These are phyloP conservation scores for Tetropium fuscum DNA, from an alignment of 2,888 invertebrate genomes.

Conservation along the genomic window DNA sequence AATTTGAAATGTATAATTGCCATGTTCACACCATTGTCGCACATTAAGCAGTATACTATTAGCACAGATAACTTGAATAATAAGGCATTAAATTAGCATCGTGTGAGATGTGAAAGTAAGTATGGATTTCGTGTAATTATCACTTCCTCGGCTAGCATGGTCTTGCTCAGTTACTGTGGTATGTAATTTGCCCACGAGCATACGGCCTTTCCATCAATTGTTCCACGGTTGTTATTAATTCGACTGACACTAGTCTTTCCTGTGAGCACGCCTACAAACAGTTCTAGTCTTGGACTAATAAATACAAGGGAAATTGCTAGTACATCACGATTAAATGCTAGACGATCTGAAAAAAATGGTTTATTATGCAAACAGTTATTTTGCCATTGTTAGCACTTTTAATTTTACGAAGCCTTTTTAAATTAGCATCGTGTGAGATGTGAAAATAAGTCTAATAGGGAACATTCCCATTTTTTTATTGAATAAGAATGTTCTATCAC, in stretches of 20 bases:
- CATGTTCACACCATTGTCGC: slow-evolving; percentile 17
- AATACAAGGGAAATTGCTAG: no score
- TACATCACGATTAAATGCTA: no score
- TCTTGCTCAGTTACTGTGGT: slow-evolving; percentile 3
- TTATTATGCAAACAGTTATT: not conserved
- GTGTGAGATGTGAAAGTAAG: slow-evolving; percentile 33
- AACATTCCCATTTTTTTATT: no score
- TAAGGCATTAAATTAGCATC: slow-evolving; percentile 37
- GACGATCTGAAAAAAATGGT: not conserved
- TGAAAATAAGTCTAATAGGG: no score
- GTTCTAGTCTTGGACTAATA: not conserved
- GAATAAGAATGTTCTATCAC: no score
- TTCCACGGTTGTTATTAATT: slow-evolving; percentile 7
- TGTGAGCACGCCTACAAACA: not conserved
- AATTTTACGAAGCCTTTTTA: not conserved
- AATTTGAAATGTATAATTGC: slow-evolving; percentile 9
- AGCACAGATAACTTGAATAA: slow-evolving; percentile 37
- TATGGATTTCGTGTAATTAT: slow-evolving; percentile 27
- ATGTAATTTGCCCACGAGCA: slow-evolving; percentile 21
- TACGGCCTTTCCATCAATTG: slow-evolving; percentile 17
- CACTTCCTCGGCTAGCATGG: slow-evolving; percentile 22
- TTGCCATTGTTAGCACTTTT: not conserved
- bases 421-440: not conserved
- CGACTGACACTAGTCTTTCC: not conserved
- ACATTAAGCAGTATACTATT: slow-evolving; percentile 29